Evolutionary conservation across 2,888 invertebrate species (phyloP).

Genomic region (Zaprionus bogoriensis): DNA sequence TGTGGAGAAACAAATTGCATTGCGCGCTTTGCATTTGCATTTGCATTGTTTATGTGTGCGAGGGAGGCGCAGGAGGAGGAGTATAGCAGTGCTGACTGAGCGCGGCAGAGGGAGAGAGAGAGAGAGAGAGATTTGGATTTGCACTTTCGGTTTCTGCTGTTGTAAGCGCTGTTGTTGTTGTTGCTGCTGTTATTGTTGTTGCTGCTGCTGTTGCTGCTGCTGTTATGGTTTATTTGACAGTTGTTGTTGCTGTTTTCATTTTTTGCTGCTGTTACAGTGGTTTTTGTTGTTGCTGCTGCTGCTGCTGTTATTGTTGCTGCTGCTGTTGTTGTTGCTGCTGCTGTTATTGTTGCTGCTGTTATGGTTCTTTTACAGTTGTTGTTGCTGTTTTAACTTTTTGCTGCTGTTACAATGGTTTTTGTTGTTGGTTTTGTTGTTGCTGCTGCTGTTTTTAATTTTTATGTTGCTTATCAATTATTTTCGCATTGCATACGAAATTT

Average conservation of each 20-base stretch:
- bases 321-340: constrained; percentile 5
- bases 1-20: constrained; percentile 43
- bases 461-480: constrained; percentile 68
- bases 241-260: constrained; percentile 50
- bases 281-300: constrained; percentile 16
- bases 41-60: constrained; percentile 22
- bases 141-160: constrained; percentile 14
- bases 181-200: constrained; percentile 2
- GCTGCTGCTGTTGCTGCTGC: constrained; percentile 27
- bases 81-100: too few relatives aligned
- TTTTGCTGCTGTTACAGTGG: constrained; percentile 9
- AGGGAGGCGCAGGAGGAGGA: too few relatives aligned
- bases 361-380: not conserved
- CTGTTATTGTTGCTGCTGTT: constrained; percentile 19
- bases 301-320: constrained; percentile 48
- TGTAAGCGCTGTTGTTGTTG: constrained; percentile 1
- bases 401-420: not conserved
- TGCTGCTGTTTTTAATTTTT: constrained; percentile 30
- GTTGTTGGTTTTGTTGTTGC: constrained; percentile 5
- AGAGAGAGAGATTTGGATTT: too few relatives aligned
- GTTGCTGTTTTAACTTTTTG: constrained; percentile 11
- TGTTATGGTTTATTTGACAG: constrained; percentile 66
- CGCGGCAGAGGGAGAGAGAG: too few relatives aligned
- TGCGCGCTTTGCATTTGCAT: constrained; percentile 11
- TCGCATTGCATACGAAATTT: constrained; percentile 50